Conservation (phyloP, 2,888 invertebrate species). For the Bellardia pandia region DNA sequence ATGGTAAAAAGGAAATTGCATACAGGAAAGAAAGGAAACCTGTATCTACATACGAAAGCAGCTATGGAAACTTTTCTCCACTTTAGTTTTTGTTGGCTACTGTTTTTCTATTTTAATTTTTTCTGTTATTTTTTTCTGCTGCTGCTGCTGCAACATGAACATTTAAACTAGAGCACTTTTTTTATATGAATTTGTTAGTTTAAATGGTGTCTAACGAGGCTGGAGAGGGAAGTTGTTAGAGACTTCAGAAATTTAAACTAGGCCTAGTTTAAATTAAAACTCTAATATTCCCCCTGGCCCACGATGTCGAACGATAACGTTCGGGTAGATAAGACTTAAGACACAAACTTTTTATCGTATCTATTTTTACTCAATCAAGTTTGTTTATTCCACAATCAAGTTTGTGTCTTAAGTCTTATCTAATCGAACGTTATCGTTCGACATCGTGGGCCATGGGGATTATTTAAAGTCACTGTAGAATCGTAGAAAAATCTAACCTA, state of each 20-base stretch:
- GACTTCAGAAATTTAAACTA: not conserved
- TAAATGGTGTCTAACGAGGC: constrained; percentile 27
- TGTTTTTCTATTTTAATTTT: constrained; percentile 30
- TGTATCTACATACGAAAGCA: constrained; percentile 55
- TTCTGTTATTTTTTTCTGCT: not conserved
- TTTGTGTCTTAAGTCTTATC: too few species aligned
- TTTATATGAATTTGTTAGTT: not conserved
- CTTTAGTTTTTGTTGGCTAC: constrained; percentile 42
- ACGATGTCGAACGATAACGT: too few species aligned
- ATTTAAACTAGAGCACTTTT: constrained; percentile 43
- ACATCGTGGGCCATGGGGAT: too few species aligned
- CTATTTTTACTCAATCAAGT: too few species aligned
- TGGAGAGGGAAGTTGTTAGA: not conserved
- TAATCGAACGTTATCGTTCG: too few species aligned
- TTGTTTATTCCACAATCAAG: too few species aligned
- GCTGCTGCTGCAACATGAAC: constrained; percentile 31
- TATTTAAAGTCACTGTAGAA: too few species aligned
- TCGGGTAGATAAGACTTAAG: too few species aligned
- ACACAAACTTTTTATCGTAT: too few species aligned
- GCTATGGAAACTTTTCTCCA: constrained; percentile 39
- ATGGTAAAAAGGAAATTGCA: constrained; percentile 60
- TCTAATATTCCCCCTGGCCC: too few species aligned
- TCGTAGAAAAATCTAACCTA: too few species aligned
- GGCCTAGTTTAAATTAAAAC: too few species aligned
- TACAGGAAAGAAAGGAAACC: constrained; percentile 70